Conservation (phyloP, 2,888 invertebrate species). For the Kuschelorhynchus macadamiae region DNA sequence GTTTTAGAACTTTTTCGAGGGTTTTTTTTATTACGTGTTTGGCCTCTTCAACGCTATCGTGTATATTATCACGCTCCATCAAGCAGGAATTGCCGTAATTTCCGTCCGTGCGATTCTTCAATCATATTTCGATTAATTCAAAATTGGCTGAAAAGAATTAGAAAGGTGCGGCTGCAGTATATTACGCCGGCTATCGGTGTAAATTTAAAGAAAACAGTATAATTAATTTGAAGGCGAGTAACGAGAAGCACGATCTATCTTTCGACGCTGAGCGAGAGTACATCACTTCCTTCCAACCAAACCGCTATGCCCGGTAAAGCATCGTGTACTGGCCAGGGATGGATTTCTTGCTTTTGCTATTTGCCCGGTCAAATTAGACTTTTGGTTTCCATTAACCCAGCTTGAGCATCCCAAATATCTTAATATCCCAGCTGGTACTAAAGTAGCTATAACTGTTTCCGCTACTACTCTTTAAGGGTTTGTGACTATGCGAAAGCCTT, state of each 20-base stretch:
- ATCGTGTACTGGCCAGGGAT: constrained; percentile 18
- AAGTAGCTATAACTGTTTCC: too few species aligned
- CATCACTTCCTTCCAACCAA: constrained; percentile 43
- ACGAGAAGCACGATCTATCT: constrained; percentile 64
- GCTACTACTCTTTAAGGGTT: too few species aligned
- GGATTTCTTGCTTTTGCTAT: constrained; percentile 5
- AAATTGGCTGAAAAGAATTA: constrained; percentile 50
- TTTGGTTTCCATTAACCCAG: too few species aligned
- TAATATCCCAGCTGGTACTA: neutral
- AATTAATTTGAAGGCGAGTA: constrained; percentile 58
- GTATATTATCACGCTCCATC: constrained; percentile 41
- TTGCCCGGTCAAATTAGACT: too few species aligned
- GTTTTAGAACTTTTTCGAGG: constrained; percentile 1
- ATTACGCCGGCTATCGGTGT: constrained; percentile 48
- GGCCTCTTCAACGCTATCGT: neutral
- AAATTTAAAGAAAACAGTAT: constrained; percentile 54
- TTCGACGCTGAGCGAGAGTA: too few species aligned
- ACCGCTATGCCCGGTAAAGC: constrained; percentile 16
- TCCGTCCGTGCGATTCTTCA: constrained; percentile 48
- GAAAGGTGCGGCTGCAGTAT: constrained; percentile 49
- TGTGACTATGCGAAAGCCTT: too few species aligned
- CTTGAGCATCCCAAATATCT: too few species aligned
- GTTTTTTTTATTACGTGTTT: constrained; percentile 12
- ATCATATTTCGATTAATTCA: constrained; percentile 49
- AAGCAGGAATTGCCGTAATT: constrained; percentile 42